Conservation (phyloP, 2,797 vertebrate species). For the Prionace glauca region DNA sequence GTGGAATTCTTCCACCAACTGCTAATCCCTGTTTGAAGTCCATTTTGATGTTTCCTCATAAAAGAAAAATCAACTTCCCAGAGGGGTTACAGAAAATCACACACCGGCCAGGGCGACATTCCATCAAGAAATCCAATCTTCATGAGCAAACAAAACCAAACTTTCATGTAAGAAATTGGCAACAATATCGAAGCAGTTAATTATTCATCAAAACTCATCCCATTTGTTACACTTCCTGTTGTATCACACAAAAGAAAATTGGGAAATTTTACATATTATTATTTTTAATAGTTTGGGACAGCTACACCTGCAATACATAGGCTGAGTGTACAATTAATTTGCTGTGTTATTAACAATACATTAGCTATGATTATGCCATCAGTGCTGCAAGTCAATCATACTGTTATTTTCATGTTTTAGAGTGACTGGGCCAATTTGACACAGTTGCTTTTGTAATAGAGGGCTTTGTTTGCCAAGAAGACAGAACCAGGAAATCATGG, state of each 20-base stretch:
- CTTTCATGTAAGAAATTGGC: not conserved
- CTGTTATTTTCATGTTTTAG: not conserved
- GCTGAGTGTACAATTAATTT: not conserved
- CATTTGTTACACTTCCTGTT: not conserved
- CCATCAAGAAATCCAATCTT: not conserved
- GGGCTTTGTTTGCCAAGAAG: not conserved
- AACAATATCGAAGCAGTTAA: not conserved
- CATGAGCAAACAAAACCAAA: not conserved
- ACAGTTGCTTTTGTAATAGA: not conserved
- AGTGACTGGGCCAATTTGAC: not conserved
- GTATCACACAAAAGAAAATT: not conserved
- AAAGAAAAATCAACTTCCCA: not conserved
- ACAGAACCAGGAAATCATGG: not conserved
- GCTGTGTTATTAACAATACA: not conserved
- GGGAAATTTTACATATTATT: not conserved
- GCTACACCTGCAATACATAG: not conserved
- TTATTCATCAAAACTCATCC: not conserved
- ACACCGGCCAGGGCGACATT: not conserved
- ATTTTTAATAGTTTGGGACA: not conserved
- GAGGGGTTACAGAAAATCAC: not conserved
- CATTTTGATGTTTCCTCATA: not conserved
- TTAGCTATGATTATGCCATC: not conserved
- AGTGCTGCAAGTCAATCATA: not conserved
- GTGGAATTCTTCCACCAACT: conserved; percentile 18
- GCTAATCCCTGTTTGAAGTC: not conserved